phyloP scores from a whole-genome alignment of 2,797 vertebrate species.

The Synaphobranchus kaupii region DNA sequence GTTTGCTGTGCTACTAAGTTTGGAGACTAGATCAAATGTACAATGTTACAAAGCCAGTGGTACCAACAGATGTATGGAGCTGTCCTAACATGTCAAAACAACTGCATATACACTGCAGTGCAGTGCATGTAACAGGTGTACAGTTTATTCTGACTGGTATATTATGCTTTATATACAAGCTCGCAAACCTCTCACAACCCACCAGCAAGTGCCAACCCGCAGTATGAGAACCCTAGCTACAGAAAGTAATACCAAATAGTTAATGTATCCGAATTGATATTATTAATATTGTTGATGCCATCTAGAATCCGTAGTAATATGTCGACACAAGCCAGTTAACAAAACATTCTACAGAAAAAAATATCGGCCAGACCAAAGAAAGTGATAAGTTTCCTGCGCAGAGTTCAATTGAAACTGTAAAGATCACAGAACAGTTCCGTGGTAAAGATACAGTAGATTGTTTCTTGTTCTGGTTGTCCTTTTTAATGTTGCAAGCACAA shows the following conservation, averaged over 20 bases:
- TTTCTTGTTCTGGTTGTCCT: background rate
- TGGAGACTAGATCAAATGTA: background rate
- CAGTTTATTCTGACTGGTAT: background rate
- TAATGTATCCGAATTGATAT: too few species aligned
- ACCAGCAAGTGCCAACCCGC: background rate
- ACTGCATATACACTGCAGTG: background rate
- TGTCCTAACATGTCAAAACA: background rate
- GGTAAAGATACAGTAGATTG: too few species aligned
- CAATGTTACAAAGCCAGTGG: background rate
- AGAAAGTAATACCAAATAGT: background rate
- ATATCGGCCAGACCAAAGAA: background rate
- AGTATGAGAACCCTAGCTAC: background rate
- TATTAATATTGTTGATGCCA: too few species aligned
- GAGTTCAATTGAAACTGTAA: too few species aligned
- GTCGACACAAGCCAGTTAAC: background rate
- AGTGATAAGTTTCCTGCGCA: background rate
- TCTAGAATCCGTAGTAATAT: background rate
- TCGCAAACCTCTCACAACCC: background rate
- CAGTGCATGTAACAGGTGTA: too few species aligned
- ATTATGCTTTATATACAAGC: background rate
- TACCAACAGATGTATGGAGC: background rate
- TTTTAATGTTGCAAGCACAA: background rate
- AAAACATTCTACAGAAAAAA: background rate
- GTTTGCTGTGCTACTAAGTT: too few species aligned
- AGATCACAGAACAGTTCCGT: too few species aligned